These are phyloP conservation scores for Leptura quadrifasciata DNA, from an alignment of 2,888 invertebrate genomes.

Conservation along the genomic window DNA sequence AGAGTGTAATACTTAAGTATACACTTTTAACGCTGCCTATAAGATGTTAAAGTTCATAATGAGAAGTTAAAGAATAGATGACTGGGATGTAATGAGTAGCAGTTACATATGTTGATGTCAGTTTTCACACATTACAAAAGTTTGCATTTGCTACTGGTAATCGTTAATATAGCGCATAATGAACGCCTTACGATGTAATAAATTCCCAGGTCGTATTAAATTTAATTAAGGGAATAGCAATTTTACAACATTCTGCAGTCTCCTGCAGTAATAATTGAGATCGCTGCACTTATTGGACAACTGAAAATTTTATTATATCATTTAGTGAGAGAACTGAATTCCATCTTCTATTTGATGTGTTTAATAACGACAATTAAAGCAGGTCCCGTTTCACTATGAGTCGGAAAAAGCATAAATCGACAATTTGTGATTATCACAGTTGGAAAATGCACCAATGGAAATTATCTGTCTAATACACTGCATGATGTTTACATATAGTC, in stretches of 20 bases:
- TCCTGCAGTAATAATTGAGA: background rate
- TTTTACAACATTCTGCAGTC: constrained; percentile 22
- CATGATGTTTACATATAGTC: too few species aligned
- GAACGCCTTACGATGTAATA: constrained; percentile 14
- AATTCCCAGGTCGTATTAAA: constrained; percentile 25
- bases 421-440: too few species aligned
- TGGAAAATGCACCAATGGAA: too few species aligned
- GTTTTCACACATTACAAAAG: background rate
- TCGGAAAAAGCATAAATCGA: too few species aligned
- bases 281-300: constrained; percentile 24
- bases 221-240: constrained; percentile 37
- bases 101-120: constrained; percentile 8
- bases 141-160: constrained; percentile 1
- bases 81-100: background rate
- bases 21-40: background rate
- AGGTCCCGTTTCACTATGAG: background rate
- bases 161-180: background rate
- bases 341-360: background rate
- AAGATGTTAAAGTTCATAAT: background rate
- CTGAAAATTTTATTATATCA: constrained; percentile 5
- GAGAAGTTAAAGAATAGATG: background rate
- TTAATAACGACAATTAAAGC: background rate
- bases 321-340: background rate
- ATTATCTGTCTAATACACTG: too few species aligned
- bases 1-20: too few species aligned